phyloP scores from a whole-genome alignment of 1,140 invertebrate species.

The Portunus trituberculatus region DNA sequence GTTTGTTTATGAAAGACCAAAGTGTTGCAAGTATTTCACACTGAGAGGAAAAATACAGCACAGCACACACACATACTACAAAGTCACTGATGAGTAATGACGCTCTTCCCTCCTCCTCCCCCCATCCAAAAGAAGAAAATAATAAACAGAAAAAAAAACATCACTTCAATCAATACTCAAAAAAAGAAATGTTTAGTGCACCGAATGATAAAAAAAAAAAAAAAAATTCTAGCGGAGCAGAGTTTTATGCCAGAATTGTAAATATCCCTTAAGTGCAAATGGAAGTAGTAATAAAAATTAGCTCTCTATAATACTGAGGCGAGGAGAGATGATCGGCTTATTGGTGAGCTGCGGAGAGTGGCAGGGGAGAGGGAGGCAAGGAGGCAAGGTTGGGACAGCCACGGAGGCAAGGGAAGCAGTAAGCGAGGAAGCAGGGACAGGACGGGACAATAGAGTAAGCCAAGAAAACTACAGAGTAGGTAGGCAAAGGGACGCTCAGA shows the following conservation, averaged over 20 bases:
- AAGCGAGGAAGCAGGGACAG: neutral
- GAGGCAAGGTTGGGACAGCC: neutral
- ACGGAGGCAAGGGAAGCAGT: neutral
- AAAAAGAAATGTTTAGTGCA: too few relatives aligned
- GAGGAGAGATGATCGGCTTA: slow-evolving; percentile 20
- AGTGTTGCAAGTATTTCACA: neutral
- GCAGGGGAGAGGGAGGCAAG: neutral
- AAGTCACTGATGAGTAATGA: neutral
- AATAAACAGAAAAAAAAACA: neutral
- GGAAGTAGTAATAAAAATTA: neutral
- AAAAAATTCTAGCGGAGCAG: too few relatives aligned
- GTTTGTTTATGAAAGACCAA: neutral
- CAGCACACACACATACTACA: neutral
- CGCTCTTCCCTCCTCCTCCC: too few relatives aligned
- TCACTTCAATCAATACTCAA: too few relatives aligned
- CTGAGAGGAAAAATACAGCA: neutral
- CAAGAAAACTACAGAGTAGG: neutral
- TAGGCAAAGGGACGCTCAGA: neutral
- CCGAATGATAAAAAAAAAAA: neutral
- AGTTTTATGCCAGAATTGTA: neutral
- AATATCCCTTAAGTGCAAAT: slow-evolving; percentile 14
- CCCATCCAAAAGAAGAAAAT: neutral
- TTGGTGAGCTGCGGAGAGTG: slow-evolving; percentile 1
- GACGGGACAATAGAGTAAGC: neutral
- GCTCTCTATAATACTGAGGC: neutral